Evolutionary conservation across 2,888 invertebrate genomes (phyloP).

Genomic region (Drosophila paracracens): DNA sequence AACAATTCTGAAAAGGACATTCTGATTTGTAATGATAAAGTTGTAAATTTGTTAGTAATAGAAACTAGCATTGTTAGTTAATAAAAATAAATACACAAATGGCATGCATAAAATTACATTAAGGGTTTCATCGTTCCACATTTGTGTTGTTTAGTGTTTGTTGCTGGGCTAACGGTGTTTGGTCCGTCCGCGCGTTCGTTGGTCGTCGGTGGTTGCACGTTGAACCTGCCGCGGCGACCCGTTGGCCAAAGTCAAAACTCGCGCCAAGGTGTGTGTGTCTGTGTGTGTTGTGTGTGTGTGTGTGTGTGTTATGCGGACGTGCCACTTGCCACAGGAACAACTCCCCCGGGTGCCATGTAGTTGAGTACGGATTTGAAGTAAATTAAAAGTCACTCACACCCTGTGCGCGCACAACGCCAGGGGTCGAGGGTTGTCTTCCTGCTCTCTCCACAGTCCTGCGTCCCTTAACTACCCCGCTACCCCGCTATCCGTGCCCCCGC

Average conservation of each 20-base stretch:
- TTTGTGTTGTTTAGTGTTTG: slow-evolving; percentile 35
- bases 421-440: slow-evolving; percentile 34
- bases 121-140: neutral
- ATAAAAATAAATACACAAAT: neutral
- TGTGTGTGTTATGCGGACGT: slow-evolving; percentile 51
- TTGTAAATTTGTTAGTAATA: neutral
- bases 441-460: neutral
- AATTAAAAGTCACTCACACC: slow-evolving; percentile 85
- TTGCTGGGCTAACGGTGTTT: slow-evolving; percentile 25
- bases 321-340: slow-evolving; percentile 75
- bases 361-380: slow-evolving; percentile 83
- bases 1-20: neutral
- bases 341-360: slow-evolving; percentile 76
- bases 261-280: slow-evolving; percentile 26
- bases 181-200: neutral
- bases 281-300: slow-evolving; percentile 7
- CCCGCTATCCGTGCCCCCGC: neutral
- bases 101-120: neutral
- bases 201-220: slow-evolving; percentile 34
- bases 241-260: slow-evolving; percentile 59
- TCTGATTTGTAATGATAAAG: too few species aligned
- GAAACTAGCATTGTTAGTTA: neutral
- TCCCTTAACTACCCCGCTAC: neutral
- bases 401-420: neutral
- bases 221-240: slow-evolving; percentile 14